phyloP scores from a whole-genome alignment of 2,113 vertebrate genomes.

The Stegastes partitus region DNA sequence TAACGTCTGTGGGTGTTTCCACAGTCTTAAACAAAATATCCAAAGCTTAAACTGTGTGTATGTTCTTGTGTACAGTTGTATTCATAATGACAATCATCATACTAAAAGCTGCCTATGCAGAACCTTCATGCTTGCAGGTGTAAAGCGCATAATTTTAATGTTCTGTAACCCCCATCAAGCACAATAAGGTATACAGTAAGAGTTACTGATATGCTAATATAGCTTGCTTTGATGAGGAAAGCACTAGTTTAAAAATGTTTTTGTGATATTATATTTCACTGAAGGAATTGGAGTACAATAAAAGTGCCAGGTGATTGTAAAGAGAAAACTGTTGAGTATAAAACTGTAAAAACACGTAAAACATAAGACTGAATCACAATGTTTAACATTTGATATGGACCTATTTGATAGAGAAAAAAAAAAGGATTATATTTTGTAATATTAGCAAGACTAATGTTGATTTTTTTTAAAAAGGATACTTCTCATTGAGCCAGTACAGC shows the following conservation, averaged over 20 bases:
- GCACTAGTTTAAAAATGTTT: constrained; percentile 30
- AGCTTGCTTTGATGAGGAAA: constrained; percentile 26
- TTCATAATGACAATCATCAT: constrained; percentile 46
- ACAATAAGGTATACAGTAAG: constrained; percentile 11
- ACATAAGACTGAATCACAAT: constrained; percentile 27
- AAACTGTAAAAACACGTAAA: constrained; percentile 16
- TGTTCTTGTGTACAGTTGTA: constrained; percentile 34
- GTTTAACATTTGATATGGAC: constrained; percentile 45
- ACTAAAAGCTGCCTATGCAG: constrained; percentile 53
- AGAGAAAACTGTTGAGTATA: constrained; percentile 1
- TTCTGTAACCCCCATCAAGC: constrained; percentile 11
- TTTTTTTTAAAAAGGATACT: constrained; percentile 45
- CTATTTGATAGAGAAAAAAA: constrained; percentile 40
- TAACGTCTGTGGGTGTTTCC: constrained; percentile 21
- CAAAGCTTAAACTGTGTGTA: constrained; percentile 35
- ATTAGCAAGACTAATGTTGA: constrained; percentile 34
- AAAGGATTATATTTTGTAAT: constrained; percentile 55
- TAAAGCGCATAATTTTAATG: constrained; percentile 11
- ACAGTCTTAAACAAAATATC: constrained; percentile 27
- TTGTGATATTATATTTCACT: constrained; percentile 18
- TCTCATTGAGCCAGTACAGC: constrained; percentile 77
- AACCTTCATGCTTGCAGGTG: constrained; percentile 18
- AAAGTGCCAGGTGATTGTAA: constrained; percentile 35
- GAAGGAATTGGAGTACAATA: constrained; percentile 40
- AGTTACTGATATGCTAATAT: constrained; percentile 11